A percentile compares a stretch with the other conserved stretches of the same genome.
These are phyloP conservation scores for Notodonta ziczac DNA, from an alignment of 2,888 invertebrate species.

Conservation along the genomic window DNA sequence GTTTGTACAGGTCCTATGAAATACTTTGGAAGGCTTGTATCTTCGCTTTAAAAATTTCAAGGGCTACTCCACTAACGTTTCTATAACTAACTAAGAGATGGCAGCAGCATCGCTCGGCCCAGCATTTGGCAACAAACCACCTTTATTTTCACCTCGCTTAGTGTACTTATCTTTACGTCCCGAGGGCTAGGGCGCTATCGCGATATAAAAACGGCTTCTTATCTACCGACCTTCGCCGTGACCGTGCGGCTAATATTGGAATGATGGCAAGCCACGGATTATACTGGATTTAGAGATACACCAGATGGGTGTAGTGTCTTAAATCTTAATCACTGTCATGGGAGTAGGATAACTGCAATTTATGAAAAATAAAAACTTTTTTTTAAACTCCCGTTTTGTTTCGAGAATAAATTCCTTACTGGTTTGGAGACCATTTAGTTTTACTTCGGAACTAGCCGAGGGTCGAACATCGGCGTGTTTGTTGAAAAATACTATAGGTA, in stretches of 20 bases:
- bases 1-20: too few species aligned
- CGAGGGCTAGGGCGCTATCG: constrained; percentile 13
- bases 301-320: not conserved
- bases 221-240: constrained; percentile 28
- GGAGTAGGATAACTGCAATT: not conserved
- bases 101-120: constrained; percentile 10
- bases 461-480: too few species aligned
- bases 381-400: too few species aligned
- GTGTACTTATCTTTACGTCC: constrained; percentile 25
- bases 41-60: too few species aligned
- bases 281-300: not conserved
- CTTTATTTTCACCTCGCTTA: constrained; percentile 24
- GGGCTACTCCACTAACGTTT: too few species aligned
- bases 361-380: not conserved
- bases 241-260: constrained; percentile 13
- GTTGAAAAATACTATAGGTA: too few species aligned
- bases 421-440: too few species aligned
- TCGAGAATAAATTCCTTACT: too few species aligned
- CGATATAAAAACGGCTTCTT: constrained; percentile 20
- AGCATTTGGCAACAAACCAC: constrained; percentile 14
- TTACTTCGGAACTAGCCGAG: too few species aligned
- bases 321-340: not conserved
- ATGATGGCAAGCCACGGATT: constrained; percentile 17
- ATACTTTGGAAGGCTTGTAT: too few species aligned
- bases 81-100: constrained; percentile 11